These are phyloP conservation scores for Drosophila histrio DNA, from an alignment of 2,888 invertebrate genomes.

Conservation along the genomic window DNA sequence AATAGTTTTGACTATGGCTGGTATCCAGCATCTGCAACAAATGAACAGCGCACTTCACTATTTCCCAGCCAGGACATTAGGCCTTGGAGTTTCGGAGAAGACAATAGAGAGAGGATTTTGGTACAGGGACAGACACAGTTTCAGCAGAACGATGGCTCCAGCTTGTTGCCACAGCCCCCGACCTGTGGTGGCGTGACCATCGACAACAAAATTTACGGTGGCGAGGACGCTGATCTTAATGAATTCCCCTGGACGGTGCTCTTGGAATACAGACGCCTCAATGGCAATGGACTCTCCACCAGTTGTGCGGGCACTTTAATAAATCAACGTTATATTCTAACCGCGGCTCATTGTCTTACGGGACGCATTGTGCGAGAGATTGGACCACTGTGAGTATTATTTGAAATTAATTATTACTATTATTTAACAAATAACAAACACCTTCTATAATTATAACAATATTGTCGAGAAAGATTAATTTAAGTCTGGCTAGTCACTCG, in stretches of 20 bases:
- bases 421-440: too few species aligned
- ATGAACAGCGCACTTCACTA: slow-evolving; percentile 5
- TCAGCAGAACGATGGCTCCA: slow-evolving; percentile 35
- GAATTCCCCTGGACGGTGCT: slow-evolving; percentile 90
- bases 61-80: slow-evolving; percentile 35
- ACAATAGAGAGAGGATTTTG: not conserved
- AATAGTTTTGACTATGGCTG: slow-evolving; percentile 42
- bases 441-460: too few species aligned
- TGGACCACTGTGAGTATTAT: slow-evolving; percentile 85
- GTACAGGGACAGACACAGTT: not conserved
- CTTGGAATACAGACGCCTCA: slow-evolving; percentile 86
- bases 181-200: slow-evolving; percentile 81
- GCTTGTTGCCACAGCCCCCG: slow-evolving; percentile 73
- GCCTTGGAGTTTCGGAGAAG: slow-evolving; percentile 51
- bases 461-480: too few species aligned
- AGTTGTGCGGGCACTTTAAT: slow-evolving; percentile 83
- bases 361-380: slow-evolving; percentile 85
- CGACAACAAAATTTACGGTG: slow-evolving; percentile 87
- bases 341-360: slow-evolving; percentile 87
- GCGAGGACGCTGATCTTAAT: slow-evolving; percentile 86
- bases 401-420: not conserved
- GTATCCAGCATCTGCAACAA: slow-evolving; percentile 28
- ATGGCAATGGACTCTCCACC: slow-evolving; percentile 63
- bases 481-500: too few species aligned
- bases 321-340: slow-evolving; percentile 85